These are phyloP conservation scores for Gandaritis pyraliata DNA, from an alignment of 2,888 invertebrate species.

Conservation along the genomic window DNA sequence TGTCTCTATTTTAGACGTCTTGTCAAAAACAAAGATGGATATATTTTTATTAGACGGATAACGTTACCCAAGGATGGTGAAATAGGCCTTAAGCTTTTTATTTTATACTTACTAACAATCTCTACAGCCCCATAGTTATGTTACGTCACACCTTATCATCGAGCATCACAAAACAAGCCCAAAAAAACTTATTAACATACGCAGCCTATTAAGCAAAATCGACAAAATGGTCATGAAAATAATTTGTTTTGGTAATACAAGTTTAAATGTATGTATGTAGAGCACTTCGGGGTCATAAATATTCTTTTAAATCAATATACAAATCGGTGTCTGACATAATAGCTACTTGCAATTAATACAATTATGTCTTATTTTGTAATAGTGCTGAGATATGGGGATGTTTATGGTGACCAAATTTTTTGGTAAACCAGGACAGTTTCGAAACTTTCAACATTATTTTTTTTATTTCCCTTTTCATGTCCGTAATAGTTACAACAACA, in stretches of 20 bases:
- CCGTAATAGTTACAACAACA: no score
- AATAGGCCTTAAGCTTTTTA: no score
- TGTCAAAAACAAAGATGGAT: no score
- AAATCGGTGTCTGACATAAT: constrained; percentile 38
- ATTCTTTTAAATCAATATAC: constrained; percentile 40
- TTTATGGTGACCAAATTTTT: constrained; percentile 22
- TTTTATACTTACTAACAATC: no score
- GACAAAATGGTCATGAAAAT: constrained; percentile 33
- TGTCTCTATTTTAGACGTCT: no score
- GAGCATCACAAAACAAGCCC: no score
- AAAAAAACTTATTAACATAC: constrained; percentile 11
- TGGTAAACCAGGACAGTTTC: neutral
- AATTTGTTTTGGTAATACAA: constrained; percentile 39
- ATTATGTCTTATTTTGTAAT: constrained; percentile 39
- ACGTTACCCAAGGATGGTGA: no score
- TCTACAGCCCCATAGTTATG: constrained; percentile 4
- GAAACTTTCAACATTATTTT: no score
- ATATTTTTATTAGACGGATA: no score
- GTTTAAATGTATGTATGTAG: constrained; percentile 26
- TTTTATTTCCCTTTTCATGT: no score
- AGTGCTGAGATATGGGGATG: constrained; percentile 26
- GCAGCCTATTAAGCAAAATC: constrained; percentile 26
- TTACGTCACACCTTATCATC: neutral
- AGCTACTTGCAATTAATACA: constrained; percentile 35
- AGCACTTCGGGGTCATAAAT: constrained; percentile 36